Evolutionary conservation across 2,113 vertebrate genomes (phyloP), one percentile per base, ranked within the genome.

Genomic region (Microcebus jonahi): DNA sequence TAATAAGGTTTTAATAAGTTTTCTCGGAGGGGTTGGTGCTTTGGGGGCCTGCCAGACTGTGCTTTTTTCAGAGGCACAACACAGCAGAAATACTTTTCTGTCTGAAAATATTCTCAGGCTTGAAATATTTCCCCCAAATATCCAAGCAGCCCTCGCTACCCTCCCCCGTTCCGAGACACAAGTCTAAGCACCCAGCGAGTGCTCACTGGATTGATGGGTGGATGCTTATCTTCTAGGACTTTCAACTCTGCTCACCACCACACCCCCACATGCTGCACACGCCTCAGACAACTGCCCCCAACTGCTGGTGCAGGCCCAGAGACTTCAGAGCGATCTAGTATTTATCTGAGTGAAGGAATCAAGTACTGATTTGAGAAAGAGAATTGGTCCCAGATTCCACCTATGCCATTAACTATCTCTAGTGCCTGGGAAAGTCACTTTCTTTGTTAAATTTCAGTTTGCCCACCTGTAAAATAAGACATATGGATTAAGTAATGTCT

Each of bases 41-140:
- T n/a, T 8, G 27, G 12, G 8, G 48, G 6, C 21, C 23, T 1
- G 3, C 15, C 45, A 20, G 13, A 27, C 39, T 48, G 63, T 3
- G 9, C 55, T 18, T 70, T 68, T 88, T 68, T 53, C 80, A 77
- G 39, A 65, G n/a, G 53, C n/a, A 83, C 77, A 12, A 29, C n/a
- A 42, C 27, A 31, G 29, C 13, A 73, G n/a, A 76, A 77, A 71
- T 23, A 42, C 25, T 14, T 13, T 71, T 84, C 63, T 70, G 8
- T 59, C 27, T 57, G 31, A 48, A 77, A 90, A 73, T 65, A 87
- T 13, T 57, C 45, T 14, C 53, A 59, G 20, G 20, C 67, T 89
- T 77, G 27, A 59, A 65, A 42, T 76, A 91, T 77, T 91, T 88
- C 59, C 88, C 85, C 61, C 29, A 97, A 76, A 18, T 57, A 92